Base-by-base conservation (phyloP, 2,888 invertebrate genomes). In the Caenorhabditis sp. region DNA sequence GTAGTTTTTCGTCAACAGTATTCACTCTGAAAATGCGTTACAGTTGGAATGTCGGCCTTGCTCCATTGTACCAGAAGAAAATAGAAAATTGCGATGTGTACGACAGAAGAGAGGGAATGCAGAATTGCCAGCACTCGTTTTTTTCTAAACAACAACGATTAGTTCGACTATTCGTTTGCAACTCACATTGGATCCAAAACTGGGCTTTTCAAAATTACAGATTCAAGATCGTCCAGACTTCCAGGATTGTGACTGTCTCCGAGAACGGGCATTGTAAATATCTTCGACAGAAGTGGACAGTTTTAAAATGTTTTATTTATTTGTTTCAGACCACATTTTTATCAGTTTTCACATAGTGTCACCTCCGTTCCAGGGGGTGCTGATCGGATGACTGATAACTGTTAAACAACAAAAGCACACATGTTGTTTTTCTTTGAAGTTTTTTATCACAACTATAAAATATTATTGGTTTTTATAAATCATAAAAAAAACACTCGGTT, bases 1-100 rank as follows among this genome's bases (percentile, higher is more conserved):
- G 41, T 51, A 69, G 19, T 14, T 49, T 19, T 4, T 47, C 10
- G 22, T 14, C 12, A 10, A 0, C 38, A 14, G 22, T 22, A 12
- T 12, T 70, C 26, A 81, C 77, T 49, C 26, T 79, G 72, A 38
- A 79, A 72, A 28, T 72, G 72, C 2, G 64, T 58, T 5, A 70
- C 12, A 0, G 38, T 35, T 0, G 70, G 56, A 28, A 64, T 72
- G 56, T 49, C 64, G 3, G 49, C 58, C 49, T 66, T 72, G 41
- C 64, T 58, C 79, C 79, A 79, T 58, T 79, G 63, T 2, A 79
- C 38, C 19, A 79, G 35, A 1, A 79, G 47, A 28, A 77, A 77
- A 14, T 54, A 69, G 16, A 77, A 51, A 2, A 70, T 61, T 1
- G 14, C 69, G 2, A 70, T 35, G 24, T 77, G 77, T 2, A 70